phyloP scores from a whole-genome alignment of 2,113 vertebrate genomes.

The Daphoenositta chrysoptera region DNA sequence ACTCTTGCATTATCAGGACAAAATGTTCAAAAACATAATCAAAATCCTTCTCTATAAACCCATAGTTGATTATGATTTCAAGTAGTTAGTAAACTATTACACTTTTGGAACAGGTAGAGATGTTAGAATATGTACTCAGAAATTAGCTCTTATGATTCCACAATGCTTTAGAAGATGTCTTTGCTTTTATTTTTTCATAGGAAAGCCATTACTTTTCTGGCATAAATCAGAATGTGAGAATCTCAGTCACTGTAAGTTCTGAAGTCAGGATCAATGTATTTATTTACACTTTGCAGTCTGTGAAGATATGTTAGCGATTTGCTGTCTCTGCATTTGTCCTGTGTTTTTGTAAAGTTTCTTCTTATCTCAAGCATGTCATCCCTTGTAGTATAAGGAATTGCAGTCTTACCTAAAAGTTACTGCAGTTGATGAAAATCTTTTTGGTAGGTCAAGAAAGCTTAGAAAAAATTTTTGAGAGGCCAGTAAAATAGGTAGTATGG shows the following conservation, averaged over 20 bases:
- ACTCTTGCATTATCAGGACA: background rate
- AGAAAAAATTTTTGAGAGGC: background rate
- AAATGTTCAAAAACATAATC: background rate
- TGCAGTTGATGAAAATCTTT: background rate
- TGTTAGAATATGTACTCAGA: background rate
- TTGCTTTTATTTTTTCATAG: background rate
- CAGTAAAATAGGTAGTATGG: background rate
- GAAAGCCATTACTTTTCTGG: background rate
- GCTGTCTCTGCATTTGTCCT: background rate
- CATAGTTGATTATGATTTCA: background rate
- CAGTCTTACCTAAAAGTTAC: background rate
- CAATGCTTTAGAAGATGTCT: background rate
- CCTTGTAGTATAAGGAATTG: background rate
- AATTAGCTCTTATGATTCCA: background rate
- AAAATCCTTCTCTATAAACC: background rate
- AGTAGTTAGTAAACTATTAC: background rate
- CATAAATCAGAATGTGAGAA: background rate
- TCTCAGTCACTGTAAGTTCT: background rate
- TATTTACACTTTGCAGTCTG: background rate
- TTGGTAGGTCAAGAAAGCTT: background rate
- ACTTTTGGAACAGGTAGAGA: background rate
- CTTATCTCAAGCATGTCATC: background rate
- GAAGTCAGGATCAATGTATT: background rate
- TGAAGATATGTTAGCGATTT: background rate
- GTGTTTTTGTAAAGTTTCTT: background rate